Base-by-base conservation (phyloP, 1,140 invertebrate species). In the Forficula auricularia region DNA sequence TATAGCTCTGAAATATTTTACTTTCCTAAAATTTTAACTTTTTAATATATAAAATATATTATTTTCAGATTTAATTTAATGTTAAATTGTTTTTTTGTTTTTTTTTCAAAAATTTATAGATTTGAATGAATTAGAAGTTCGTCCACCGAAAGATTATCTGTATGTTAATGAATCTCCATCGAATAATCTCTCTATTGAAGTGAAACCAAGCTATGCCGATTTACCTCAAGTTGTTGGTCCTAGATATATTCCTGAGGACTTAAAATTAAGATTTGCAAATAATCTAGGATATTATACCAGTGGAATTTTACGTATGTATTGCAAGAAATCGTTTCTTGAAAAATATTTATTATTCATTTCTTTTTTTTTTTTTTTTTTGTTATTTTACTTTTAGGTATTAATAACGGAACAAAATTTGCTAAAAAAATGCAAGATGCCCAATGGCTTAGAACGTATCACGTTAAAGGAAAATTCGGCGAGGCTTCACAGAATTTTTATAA, bases 381-480 rank as follows among this genome's bases (percentile, higher is more conserved):
- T 40, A 43, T 54, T 61, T 34, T 51, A 76, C 72, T 87, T 41
- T 59, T 83, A 48, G 83, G 82, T 7, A 57, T 88, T 2, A 82
- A 80, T 57, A 57, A 60, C 31, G 82, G 79, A 8, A 70, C 63
- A 2, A 61, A 53, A 39, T 50, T 64, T 6, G 66, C 70, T 27
- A 56, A 66, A 31, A 56, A 62, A 40, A 62, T 86, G 19, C 63
- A 70, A 50, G 48, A 63, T 15, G 61, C 68, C 20, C 60, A 68
- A 3, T 66, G 70, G 13, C 67, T 79, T 3, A 64, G 73, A 48
- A 71, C 73, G 4, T 92, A 80, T 56, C 77, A 78, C 60, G 54
- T 92, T 0, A 78, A 75, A 45, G 86, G 84, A 0, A 58, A 72
- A 45, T 68, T 95, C 16, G 89, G 89, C 2, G 65, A 71, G 48